Base-by-base conservation (phyloP, 1,140 invertebrate genomes). In the Helicoverpa zea region DNA sequence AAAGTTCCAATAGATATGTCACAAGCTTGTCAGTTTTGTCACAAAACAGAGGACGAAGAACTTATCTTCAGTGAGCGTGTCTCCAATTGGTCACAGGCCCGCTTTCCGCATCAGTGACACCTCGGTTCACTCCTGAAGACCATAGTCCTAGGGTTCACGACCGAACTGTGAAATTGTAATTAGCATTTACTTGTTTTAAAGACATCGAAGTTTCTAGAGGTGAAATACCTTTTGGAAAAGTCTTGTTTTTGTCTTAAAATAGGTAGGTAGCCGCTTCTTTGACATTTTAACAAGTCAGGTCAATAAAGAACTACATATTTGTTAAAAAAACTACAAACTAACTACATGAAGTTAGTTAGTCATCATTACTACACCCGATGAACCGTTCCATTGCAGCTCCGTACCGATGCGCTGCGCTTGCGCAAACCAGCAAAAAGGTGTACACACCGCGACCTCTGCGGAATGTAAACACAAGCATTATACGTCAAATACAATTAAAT, bases 81-180 rank as follows among this genome's bases (percentile, higher is more conserved):
- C 79, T 61, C 14, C 16, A 58, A 81, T 83, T 81, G 72, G 82
- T 83, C 79, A 83, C 82, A 78, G 54, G 43, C 78, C 63, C 73
- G 70, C 63, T 83, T 84, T 84, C 83, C 79, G 83, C 83, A 59
- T 82, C 80, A 64, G n/a, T 77, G 61, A 43, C 56, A 70, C 16
- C 56, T 64, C 51, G 49, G 54, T 75, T 29, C 11, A 63, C 72
- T 80, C 58, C 68, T 66, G 54, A 80, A 70, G 47, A 11, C 11
- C 54, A 56, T 35, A 52, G 64, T 80, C 77, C 79, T 79, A 56
- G 63, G 68, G 59, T 74, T 29, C 72, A 66, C 29, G 68, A 58
- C 75, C 74, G 30, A 18, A 70, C 74, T 81, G 79, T 78, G 79
- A 81, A 83, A 83, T 83, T 79, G 14, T 18, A 72, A 81, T 76